Base-by-base conservation (phyloP, 2,113 vertebrate genomes). In the Gulo gulo region DNA sequence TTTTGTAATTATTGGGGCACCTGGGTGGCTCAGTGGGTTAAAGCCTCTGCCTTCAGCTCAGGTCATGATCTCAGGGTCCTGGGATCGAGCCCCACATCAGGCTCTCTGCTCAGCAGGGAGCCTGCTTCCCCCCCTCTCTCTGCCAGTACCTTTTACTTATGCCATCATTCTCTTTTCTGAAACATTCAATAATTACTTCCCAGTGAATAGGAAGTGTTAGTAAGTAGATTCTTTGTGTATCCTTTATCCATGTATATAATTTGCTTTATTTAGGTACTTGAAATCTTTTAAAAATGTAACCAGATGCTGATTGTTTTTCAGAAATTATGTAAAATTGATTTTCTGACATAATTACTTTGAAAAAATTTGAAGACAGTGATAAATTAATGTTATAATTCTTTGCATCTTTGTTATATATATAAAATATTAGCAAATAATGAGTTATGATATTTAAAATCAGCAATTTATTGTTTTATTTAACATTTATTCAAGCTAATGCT, bases 311-410 rank as follows among this genome's bases (percentile, higher is more conserved):
- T 42, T 84, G 34, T 55, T 88, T 88, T 80, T 81, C 69, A 21
- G 47, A 81, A 94, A 97, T 73, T 85, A 91, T 6, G 1, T 91
- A 88, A 74, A 93, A 93, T 55, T 95, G 20, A 94, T 81, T 97
- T 94, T 97, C 42, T 83, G 57, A 81, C 26, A 76, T 24, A 71
- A n/a, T 67, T 85, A 93, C 76, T 42, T 29, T 47, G n/a, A 92
- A 61, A 94, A 97, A 87, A 82, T n/a, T 42, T 34, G 29, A 91
- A 88, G 55, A 74, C 15, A 90, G 14, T 18, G 95, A 61, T 42
- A 94, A 76, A 55, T 93, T 61, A 67, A 88, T 74, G 29, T 47
- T 45, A 65, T 61, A 91, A 23, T 87, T 16, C 95, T 61, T 61
- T 29, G 13, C 93, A 76, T 13, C 65, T 69, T 69, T 92, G 71